Base-by-base conservation (phyloP, 2,113 vertebrate genomes). In the Albula goreensis region DNA sequence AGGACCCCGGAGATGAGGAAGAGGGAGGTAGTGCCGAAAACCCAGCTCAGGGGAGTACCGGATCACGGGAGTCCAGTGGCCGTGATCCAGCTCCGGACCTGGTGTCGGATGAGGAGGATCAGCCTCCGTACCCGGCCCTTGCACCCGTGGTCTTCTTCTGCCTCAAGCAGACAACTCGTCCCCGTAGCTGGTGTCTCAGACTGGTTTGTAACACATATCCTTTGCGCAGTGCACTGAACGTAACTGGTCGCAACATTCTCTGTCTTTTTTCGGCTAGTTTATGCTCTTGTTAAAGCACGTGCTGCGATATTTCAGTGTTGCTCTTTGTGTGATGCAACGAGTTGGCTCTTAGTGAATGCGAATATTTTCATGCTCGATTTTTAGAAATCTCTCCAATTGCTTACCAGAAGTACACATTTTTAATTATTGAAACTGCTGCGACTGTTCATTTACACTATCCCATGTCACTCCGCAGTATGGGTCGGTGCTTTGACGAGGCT, bases 141-240 rank as follows among this genome's bases (percentile, higher is more conserved):
- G 97, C 97, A 66, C 96, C 97, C 82, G 97, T 98, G 78, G 98
- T 98, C 86, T 97, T 99, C 92, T 97, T 99, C 96, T 97, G 96
- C 92, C 95, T 99, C 90, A 96, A 96, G 92, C 98, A 99, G 94
- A 97, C 96, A 92, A 97, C 95, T 83, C 97, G 96, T 83, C 98
- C 98, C 25, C 97, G 98, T 88, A 99, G 96, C 95, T 99, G 98
- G 98, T 99, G 98, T 92, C 97, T 99, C 80, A 93, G 95, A 88
- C 96, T 97, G 87, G 98, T 99, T 88, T 99, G 98, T 95, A 98
- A 97, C 92, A 98, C 98, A 99, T 99, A 99, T 99, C 98, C 98
- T 99, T 97, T 90, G 19, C 11, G 25, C 86, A 48, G 80, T 84
- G 25, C 53, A 66, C 51, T 85, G 41, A 50, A 41, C 31, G 31